phyloP scores from a whole-genome alignment of 2,888 invertebrate species.

The Limnephilus rhombicus region DNA sequence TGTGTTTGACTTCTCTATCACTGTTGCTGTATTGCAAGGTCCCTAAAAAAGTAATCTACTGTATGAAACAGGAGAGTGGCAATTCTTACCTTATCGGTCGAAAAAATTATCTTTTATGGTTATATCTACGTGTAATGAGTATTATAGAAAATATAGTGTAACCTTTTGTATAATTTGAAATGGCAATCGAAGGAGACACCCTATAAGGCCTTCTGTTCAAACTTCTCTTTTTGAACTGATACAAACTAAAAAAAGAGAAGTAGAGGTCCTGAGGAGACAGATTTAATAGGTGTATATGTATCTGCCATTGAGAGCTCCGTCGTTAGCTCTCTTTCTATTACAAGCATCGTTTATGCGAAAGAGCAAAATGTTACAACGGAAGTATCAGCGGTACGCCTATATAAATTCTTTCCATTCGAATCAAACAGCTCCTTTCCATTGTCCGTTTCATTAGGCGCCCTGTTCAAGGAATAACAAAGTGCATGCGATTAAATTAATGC shows the following conservation, averaged over 20 bases:
- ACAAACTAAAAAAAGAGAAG: background rate
- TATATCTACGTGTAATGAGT: background rate
- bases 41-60: too few species aligned
- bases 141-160: background rate
- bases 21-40: too few species aligned
- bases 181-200: background rate
- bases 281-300: background rate
- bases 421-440: background rate
- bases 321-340: background rate
- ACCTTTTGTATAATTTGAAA: background rate
- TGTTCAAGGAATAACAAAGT: background rate
- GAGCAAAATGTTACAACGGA: background rate
- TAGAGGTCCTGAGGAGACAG: background rate
- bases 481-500: conserved; percentile 16
- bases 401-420: background rate
- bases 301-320: background rate
- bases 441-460: background rate
- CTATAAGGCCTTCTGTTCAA: background rate
- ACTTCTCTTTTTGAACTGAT: background rate
- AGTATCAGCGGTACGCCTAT: background rate
- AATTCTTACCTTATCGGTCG: background rate
- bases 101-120: background rate
- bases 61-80: background rate
- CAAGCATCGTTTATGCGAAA: background rate
- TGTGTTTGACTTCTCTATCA: too few species aligned